Conservation (phyloP, 2,888 invertebrate species). For the Drosophila neutralis region DNA sequence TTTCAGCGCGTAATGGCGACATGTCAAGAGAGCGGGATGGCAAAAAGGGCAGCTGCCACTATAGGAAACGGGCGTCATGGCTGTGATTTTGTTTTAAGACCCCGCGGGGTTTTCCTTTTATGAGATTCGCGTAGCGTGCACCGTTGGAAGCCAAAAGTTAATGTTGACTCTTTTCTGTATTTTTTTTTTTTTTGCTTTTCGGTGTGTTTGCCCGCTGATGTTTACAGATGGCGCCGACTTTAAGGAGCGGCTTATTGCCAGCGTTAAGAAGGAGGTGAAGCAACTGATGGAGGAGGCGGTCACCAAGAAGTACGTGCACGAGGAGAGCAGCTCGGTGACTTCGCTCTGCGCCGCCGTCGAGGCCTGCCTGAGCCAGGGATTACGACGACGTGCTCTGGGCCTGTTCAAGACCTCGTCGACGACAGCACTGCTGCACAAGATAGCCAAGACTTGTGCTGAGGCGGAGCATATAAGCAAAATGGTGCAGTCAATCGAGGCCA, state of each 20-base stretch:
- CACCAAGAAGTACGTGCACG: constrained; percentile 95
- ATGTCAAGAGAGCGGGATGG: background rate
- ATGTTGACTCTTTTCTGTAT: constrained; percentile 33
- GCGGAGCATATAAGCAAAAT: constrained; percentile 92
- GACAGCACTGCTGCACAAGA: constrained; percentile 95
- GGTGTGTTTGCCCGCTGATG: constrained; percentile 3
- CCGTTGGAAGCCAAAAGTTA: constrained; percentile 40
- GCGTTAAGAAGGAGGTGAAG: constrained; percentile 96
- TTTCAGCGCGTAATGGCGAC: constrained; percentile 54
- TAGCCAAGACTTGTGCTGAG: constrained; percentile 91
- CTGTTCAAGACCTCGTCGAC: constrained; percentile 97
- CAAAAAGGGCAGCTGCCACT: background rate
- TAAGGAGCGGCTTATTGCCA: constrained; percentile 91
- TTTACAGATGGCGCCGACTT: constrained; percentile 85
- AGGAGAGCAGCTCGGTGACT: constrained; percentile 96
- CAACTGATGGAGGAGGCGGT: constrained; percentile 99
- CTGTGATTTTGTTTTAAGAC: constrained; percentile 66
- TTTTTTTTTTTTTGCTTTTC: background rate
- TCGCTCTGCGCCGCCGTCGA: constrained; percentile 96
- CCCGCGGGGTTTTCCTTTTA: constrained; percentile 61
- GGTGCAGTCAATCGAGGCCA: constrained; percentile 91
- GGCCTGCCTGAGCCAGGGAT: constrained; percentile 92
- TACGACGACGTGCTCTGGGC: constrained; percentile 90
- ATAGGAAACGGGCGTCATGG: constrained; percentile 18
- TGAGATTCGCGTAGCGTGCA: constrained; percentile 53